Conservation (phyloP, 2,888 invertebrate genomes). For the Apamea epomidion region DNA sequence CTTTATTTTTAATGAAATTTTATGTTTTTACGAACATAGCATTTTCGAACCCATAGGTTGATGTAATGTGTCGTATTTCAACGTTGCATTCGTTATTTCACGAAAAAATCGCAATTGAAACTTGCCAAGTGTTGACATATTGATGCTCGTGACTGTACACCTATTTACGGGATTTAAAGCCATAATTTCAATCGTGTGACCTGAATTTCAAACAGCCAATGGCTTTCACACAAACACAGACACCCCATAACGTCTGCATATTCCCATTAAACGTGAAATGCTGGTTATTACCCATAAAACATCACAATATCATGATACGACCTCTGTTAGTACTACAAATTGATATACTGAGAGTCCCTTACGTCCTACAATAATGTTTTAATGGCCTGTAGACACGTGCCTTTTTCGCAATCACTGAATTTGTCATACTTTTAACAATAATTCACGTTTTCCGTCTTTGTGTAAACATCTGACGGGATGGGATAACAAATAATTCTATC, state of each 20-base stretch:
- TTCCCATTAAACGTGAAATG: conserved; percentile 32
- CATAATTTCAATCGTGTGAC: conserved; percentile 16
- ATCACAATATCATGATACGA: conserved; percentile 20
- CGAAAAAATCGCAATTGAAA: too few species aligned
- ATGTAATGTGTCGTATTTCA: too few species aligned
- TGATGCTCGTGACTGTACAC: too few species aligned
- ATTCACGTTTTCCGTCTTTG: conserved; percentile 32
- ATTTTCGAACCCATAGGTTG: too few species aligned
- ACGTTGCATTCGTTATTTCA: too few species aligned
- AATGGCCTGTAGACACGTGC: not conserved
- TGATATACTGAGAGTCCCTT: conserved; percentile 45
- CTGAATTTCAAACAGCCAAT: conserved; percentile 27
- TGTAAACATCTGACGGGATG: conserved; percentile 12
- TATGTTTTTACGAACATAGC: too few species aligned
- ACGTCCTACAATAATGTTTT: conserved; percentile 12
- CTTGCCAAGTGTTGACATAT: too few species aligned
- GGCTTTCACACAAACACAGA: conserved; percentile 24
- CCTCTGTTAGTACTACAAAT: conserved; percentile 37
- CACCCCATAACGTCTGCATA: conserved; percentile 36
- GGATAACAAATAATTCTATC: conserved; percentile 19
- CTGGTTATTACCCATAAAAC: conserved; percentile 48
- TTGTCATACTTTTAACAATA: conserved; percentile 21
- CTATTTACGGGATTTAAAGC: not conserved
- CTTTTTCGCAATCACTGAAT: conserved; percentile 11
- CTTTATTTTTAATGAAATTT: too few species aligned